These are phyloP conservation scores for Neodiprion pinetum DNA, from an alignment of 1,140 invertebrate genomes.

Conservation along the genomic window DNA sequence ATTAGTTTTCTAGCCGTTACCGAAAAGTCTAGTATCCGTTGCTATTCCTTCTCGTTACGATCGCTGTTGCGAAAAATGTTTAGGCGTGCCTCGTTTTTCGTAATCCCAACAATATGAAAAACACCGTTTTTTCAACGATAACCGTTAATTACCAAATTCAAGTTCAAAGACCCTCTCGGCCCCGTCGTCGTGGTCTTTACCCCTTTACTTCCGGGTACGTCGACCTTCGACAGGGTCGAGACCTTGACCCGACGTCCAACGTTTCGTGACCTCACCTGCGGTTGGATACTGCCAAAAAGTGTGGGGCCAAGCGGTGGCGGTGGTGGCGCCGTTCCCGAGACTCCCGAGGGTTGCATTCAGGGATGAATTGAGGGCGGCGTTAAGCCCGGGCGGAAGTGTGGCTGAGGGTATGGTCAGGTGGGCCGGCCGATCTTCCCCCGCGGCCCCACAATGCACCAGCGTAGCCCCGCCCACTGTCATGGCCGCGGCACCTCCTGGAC, in stretches of 20 bases:
- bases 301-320: conserved; percentile 60
- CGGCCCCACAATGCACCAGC: conserved; percentile 51
- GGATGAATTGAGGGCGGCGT: conserved; percentile 56
- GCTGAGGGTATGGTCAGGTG: conserved; percentile 60
- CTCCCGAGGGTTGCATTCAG: conserved; percentile 62
- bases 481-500: conserved; percentile 63
- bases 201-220: no score
- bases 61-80: no score
- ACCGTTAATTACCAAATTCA: no score
- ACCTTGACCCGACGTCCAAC: not conserved
- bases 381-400: conserved; percentile 60
- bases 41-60: no score
- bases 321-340: conserved; percentile 57
- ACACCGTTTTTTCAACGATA: no score
- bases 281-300: conserved; percentile 77
- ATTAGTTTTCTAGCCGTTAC: no score
- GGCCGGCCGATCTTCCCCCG: conserved; percentile 60
- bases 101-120: no score
- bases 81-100: no score
- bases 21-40: no score
- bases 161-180: no score
- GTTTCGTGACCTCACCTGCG: conserved; percentile 62
- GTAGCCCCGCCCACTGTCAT: conserved; percentile 63
- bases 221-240: no score
- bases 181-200: no score